A percentile compares a stretch with the other conserved stretches of the same genome.
Conservation (phyloP, 2,888 invertebrate genomes). For the Eristalinus sepulchralis region DNA sequence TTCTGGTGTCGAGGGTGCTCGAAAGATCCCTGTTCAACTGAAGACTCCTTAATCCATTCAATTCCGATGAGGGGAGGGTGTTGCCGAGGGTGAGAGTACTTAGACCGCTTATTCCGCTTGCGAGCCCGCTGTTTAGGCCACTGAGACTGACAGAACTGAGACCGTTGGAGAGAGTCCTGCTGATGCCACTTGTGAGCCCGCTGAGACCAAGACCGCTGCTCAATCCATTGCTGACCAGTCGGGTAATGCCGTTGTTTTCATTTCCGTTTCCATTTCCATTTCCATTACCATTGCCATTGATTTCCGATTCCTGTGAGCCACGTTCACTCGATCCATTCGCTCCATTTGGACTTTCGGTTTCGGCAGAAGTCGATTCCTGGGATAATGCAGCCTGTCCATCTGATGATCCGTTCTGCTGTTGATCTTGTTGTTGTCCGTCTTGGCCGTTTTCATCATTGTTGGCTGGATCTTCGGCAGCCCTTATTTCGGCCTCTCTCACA, state of each 20-base stretch:
- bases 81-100: slow-evolving; percentile 74
- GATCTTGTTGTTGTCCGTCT: slow-evolving; percentile 28
- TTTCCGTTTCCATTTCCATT: slow-evolving; percentile 37
- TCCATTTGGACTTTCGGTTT: slow-evolving; percentile 51
- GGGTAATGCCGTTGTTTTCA: slow-evolving; percentile 49
- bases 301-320: slow-evolving; percentile 10
- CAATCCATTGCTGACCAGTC: slow-evolving; percentile 16
- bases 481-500: slow-evolving; percentile 76
- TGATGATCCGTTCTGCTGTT: slow-evolving; percentile 38
- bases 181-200: slow-evolving; percentile 68
- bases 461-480: slow-evolving; percentile 73
- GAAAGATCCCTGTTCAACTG: slow-evolving; percentile 51
- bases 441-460: slow-evolving; percentile 43
- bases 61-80: slow-evolving; percentile 9
- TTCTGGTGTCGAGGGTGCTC: slow-evolving; percentile 19
- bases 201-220: slow-evolving; percentile 38
- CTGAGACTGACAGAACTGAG: slow-evolving; percentile 59
- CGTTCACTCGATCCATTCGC: slow-evolving; percentile 35
- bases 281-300: slow-evolving; percentile 32
- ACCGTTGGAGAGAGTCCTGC: slow-evolving; percentile 72
- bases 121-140: slow-evolving; percentile 4
- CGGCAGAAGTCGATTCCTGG: slow-evolving; percentile 47
- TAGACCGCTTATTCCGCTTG: slow-evolving; percentile 13
- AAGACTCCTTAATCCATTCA: slow-evolving; percentile 30
- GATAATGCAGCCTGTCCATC: slow-evolving; percentile 27